Percentiles rank a stretch among this genome's conserved stretches.
Conservation (phyloP, 2,888 invertebrate species). For the Axea sp. region DNA sequence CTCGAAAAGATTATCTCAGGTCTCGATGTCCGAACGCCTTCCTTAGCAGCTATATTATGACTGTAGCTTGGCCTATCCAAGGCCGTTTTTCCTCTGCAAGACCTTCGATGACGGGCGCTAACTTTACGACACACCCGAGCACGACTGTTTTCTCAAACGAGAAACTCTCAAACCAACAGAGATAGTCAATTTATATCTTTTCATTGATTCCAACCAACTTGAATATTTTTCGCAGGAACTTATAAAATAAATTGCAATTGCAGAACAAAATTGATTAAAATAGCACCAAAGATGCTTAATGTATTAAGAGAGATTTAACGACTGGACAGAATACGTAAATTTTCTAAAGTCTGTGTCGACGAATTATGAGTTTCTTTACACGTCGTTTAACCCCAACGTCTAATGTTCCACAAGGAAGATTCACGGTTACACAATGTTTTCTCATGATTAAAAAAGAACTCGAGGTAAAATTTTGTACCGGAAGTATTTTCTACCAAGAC, state of each 20-base stretch:
- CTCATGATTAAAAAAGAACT: constrained; percentile 1
- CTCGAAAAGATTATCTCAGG: constrained; percentile 60
- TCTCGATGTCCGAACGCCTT: constrained; percentile 38
- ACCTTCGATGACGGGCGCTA: constrained; percentile 30
- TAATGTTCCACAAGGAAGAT: constrained; percentile 1
- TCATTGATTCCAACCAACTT: constrained; percentile 7
- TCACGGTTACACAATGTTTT: neutral
- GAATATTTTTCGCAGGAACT: too few species aligned
- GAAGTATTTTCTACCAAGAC: neutral
- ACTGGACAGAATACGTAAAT: neutral
- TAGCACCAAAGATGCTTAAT: neutral
- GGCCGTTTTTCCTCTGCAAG: constrained; percentile 34
- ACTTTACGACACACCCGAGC: constrained; percentile 43
- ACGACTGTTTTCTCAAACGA: constrained; percentile 16
- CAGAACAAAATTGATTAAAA: constrained; percentile 9
- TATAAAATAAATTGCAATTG: constrained; percentile 6
- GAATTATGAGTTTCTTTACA: constrained; percentile 14
- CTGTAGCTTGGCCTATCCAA: constrained; percentile 33
- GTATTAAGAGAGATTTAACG: constrained; percentile 1
- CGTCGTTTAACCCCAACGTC: constrained; percentile 10
- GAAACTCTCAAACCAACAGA: constrained; percentile 17
- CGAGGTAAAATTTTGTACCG: neutral
- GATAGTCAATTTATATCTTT: constrained; percentile 36
- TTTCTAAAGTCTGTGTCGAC: neutral
- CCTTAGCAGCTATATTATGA: constrained; percentile 35